These are phyloP conservation scores for Borostomias antarcticus DNA, from an alignment of 2,797 vertebrate genomes.

Conservation along the genomic window DNA sequence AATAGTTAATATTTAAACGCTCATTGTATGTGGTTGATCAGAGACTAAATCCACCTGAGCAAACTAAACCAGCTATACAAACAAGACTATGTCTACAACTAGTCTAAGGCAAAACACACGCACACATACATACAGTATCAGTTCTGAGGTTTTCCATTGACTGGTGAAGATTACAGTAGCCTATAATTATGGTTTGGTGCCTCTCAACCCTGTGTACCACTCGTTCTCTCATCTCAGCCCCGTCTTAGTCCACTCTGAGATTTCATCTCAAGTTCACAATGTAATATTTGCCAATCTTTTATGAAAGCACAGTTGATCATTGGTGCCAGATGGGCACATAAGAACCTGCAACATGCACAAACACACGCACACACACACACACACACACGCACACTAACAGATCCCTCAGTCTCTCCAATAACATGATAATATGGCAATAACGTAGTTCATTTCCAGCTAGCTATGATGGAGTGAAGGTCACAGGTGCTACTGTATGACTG, in stretches of 20 bases:
- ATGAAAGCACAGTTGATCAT: constrained; percentile 81
- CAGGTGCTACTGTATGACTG: constrained; percentile 3
- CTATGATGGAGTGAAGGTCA: constrained; percentile 32
- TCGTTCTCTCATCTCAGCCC: constrained; percentile 63
- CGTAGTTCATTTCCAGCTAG: constrained; percentile 34
- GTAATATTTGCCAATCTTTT: constrained; percentile 32
- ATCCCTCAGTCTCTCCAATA: constrained; percentile 74
- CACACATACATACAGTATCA: background rate
- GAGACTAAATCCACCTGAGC: no score
- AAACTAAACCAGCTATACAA: no score
- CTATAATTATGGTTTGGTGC: background rate
- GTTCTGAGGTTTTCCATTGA: background rate
- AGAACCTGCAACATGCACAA: constrained; percentile 1
- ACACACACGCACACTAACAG: constrained; percentile 78
- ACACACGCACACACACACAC: constrained; percentile 18
- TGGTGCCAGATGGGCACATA: constrained; percentile 67
- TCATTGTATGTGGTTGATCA: no score
- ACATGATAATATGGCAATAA: constrained; percentile 43
- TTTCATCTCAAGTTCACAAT: constrained; percentile 29
- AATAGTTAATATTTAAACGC: no score
- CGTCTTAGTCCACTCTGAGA: constrained; percentile 66
- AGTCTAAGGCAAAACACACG: background rate
- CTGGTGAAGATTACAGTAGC: background rate
- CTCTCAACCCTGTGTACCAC: background rate
- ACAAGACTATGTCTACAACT: no score